Percentiles rank a stretch among this genome's conserved stretches.
Evolutionary conservation across 2,888 invertebrate genomes (phyloP).

Genomic region (Brassicogethes aeneus): DNA sequence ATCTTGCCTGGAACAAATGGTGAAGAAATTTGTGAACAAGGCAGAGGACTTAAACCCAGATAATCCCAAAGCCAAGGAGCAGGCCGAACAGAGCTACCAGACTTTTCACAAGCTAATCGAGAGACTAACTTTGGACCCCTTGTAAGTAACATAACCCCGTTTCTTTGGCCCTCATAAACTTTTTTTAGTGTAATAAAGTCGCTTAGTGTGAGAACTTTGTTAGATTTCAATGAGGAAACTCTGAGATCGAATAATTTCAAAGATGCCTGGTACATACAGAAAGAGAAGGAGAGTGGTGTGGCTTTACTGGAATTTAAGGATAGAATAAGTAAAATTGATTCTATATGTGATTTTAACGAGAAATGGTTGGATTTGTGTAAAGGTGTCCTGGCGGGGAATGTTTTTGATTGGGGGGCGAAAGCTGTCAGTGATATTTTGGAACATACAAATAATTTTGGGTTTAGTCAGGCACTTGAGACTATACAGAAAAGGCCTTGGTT

Average conservation of each 20-base stretch:
- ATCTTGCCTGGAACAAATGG: constrained; percentile 77
- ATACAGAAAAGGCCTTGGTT: constrained; percentile 91
- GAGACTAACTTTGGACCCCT: constrained; percentile 67
- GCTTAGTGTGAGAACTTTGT: constrained; percentile 78
- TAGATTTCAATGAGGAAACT: constrained; percentile 88
- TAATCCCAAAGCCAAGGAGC: constrained; percentile 63
- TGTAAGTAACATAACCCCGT: constrained; percentile 48
- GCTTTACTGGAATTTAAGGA: constrained; percentile 63
- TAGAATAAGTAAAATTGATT: constrained; percentile 62
- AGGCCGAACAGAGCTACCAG: constrained; percentile 74
- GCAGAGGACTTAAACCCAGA: constrained; percentile 72
- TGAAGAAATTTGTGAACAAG: constrained; percentile 74
- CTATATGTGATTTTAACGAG: constrained; percentile 48
- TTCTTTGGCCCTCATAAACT: neutral
- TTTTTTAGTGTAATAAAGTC: constrained; percentile 47
- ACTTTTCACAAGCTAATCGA: constrained; percentile 74
- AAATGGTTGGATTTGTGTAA: constrained; percentile 57
- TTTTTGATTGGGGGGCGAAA: constrained; percentile 97
- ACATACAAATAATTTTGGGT: constrained; percentile 59
- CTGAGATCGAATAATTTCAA: constrained; percentile 86
- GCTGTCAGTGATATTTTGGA: constrained; percentile 81
- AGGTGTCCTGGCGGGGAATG: constrained; percentile 75
- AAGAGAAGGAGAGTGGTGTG: constrained; percentile 75
- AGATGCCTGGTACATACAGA: constrained; percentile 81
- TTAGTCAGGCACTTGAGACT: constrained; percentile 71